Percentiles rank a stretch among this genome's conserved stretches.
Conservation (phyloP, 2,888 invertebrate species). For the Heliothis peltigera region DNA sequence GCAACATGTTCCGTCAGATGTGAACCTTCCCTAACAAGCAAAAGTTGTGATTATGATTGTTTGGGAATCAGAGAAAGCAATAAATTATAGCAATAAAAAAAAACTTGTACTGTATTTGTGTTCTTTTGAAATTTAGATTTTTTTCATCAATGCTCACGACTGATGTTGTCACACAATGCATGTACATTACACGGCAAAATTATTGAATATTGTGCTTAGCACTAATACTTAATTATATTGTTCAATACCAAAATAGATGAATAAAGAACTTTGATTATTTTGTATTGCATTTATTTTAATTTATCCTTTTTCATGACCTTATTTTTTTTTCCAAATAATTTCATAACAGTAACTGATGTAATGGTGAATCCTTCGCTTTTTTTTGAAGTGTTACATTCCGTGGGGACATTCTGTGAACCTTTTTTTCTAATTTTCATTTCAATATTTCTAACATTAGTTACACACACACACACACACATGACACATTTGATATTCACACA, state of each 20-base stretch:
- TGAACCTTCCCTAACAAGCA: too few species aligned
- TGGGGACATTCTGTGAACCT: too few species aligned
- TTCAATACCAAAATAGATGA: constrained; percentile 84
- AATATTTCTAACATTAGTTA: too few species aligned
- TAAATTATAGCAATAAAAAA: constrained; percentile 1
- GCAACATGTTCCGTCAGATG: too few species aligned
- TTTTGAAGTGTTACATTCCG: too few species aligned
- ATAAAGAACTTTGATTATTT: constrained; percentile 81
- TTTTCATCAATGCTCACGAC: constrained; percentile 23
- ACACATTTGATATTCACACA: too few species aligned
- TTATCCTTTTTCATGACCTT: constrained; percentile 13
- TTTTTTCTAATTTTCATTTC: too few species aligned
- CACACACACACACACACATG: too few species aligned
- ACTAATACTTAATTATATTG: constrained; percentile 72
- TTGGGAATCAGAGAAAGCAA: not conserved
- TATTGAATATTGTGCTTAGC: constrained; percentile 75
- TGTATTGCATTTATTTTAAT: constrained; percentile 69
- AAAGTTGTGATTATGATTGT: not conserved
- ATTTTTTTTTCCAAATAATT: too few species aligned
- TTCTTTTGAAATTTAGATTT: not conserved
- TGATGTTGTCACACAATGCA: constrained; percentile 18
- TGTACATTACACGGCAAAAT: constrained; percentile 48
- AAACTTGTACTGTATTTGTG: too few species aligned
- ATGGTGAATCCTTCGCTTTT: too few species aligned
- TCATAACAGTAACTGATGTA: too few species aligned